Conservation (phyloP, 2,797 vertebrate species). For the Denticeps clupeoides region DNA sequence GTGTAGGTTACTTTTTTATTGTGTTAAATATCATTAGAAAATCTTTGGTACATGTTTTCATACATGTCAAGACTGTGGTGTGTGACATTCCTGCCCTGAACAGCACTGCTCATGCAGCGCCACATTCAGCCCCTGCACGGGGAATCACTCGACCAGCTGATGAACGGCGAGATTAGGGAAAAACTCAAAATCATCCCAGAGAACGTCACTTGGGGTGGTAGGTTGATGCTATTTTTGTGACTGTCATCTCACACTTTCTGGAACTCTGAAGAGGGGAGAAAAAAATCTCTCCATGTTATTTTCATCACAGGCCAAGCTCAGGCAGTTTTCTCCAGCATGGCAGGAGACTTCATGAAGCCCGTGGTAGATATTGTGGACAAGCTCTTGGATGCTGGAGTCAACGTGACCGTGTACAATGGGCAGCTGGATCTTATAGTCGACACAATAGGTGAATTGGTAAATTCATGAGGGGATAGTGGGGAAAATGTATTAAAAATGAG, state of each 20-base stretch:
- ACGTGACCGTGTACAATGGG: conserved; percentile 86
- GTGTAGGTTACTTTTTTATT: conserved; percentile 48
- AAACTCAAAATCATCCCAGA: conserved; percentile 82
- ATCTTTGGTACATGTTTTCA: too few species aligned
- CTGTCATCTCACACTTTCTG: not conserved
- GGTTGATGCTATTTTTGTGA: not conserved
- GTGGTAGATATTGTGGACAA: conserved; percentile 74
- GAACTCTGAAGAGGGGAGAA: too few species aligned
- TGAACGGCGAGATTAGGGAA: conserved; percentile 84
- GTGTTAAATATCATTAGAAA: too few species aligned
- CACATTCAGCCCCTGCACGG: conserved; percentile 62
- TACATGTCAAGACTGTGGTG: too few species aligned
- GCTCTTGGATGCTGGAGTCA: conserved; percentile 69
- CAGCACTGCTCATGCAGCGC: conserved; percentile 59
- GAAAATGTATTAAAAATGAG: not conserved
- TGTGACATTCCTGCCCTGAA: not conserved
- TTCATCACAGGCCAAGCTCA: conserved; percentile 71
- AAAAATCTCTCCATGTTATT: too few species aligned
- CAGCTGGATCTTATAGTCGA: conserved; percentile 96
- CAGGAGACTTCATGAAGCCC: conserved; percentile 86
- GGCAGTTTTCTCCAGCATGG: conserved; percentile 75
- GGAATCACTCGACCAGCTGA: conserved; percentile 65
- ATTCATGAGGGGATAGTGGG: not conserved
- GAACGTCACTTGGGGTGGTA: conserved; percentile 90
- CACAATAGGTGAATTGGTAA: conserved; percentile 89